These are phyloP conservation scores for Nasonia vitripennis DNA, from an alignment of 1,140 invertebrate genomes.

Conservation along the genomic window DNA sequence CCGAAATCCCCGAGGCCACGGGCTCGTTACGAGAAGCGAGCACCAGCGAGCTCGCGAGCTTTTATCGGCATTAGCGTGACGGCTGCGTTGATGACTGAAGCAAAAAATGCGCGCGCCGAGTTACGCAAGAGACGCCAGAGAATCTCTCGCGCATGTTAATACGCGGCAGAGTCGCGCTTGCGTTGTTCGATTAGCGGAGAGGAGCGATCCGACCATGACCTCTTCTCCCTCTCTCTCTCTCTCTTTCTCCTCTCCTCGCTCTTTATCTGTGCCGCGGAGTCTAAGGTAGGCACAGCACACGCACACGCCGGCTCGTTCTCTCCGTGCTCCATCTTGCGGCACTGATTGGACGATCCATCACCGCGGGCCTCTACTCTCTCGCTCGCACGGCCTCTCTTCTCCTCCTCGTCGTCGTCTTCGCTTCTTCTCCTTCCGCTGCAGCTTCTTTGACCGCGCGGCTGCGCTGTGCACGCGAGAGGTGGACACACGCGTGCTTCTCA, in stretches of 20 bases:
- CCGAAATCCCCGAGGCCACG: neutral
- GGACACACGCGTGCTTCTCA: constrained; percentile 54
- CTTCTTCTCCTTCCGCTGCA: neutral
- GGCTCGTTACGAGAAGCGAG: too few species aligned
- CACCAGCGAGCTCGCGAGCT: neutral
- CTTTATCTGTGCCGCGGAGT: constrained; percentile 60
- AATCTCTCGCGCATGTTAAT: neutral
- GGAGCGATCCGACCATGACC: constrained; percentile 75
- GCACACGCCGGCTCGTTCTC: constrained; percentile 56
- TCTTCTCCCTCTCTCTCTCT: constrained; percentile 60
- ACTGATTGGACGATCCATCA: constrained; percentile 78
- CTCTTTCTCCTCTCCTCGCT: constrained; percentile 54
- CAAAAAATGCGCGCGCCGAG: neutral
- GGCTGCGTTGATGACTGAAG: neutral
- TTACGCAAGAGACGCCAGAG: constrained; percentile 12
- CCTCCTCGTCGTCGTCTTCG: constrained; percentile 42
- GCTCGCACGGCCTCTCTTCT: constrained; percentile 29
- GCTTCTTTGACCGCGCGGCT: constrained; percentile 37
- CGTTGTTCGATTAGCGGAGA: constrained; percentile 74
- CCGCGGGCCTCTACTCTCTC: constrained; percentile 60
- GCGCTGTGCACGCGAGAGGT: constrained; percentile 39
- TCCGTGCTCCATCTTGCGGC: constrained; percentile 74
- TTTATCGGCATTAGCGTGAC: constrained; percentile 13
- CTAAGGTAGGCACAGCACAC: constrained; percentile 60
- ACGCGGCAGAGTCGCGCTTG: constrained; percentile 50